A percentile compares a stretch with the other conserved stretches of the same genome.
These are phyloP conservation scores for Nezara viridula DNA, from an alignment of 2,888 invertebrate genomes.

Conservation along the genomic window DNA sequence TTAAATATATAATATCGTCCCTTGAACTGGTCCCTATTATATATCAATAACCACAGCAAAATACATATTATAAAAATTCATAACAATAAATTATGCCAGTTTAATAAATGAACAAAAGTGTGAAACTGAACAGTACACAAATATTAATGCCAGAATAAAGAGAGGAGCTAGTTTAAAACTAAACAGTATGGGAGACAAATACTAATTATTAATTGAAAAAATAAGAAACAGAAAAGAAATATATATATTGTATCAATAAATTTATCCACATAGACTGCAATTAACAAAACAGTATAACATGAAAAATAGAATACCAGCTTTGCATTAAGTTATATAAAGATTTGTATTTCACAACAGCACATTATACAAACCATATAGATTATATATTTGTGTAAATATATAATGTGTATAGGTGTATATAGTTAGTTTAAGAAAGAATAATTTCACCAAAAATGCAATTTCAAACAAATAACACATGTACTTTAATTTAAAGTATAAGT, in stretches of 20 bases:
- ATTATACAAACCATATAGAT: neutral
- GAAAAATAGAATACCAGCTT: neutral
- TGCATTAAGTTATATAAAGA: neutral
- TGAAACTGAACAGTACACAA: neutral
- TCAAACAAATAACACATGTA: neutral
- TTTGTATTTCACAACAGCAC: neutral
- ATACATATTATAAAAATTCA: neutral
- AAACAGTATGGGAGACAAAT: neutral
- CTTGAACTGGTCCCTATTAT: neutral
- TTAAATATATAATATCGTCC: neutral
- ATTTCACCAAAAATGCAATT: neutral
- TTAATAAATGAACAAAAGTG: neutral
- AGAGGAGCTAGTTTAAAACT: neutral
- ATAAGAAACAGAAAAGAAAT: neutral
- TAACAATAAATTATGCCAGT: neutral
- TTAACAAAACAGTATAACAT: neutral
- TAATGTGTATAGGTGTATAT: neutral
- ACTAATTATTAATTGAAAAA: neutral
- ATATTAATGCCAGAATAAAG: neutral
- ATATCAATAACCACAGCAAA: neutral
- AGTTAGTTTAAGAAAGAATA: neutral
- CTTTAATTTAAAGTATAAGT: conserved; percentile 8
- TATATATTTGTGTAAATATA: neutral
- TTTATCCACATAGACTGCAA: neutral
- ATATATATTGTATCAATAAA: neutral